These are phyloP conservation scores for Drosophila peninsularis DNA, from an alignment of 2,888 invertebrate genomes.

Conservation along the genomic window DNA sequence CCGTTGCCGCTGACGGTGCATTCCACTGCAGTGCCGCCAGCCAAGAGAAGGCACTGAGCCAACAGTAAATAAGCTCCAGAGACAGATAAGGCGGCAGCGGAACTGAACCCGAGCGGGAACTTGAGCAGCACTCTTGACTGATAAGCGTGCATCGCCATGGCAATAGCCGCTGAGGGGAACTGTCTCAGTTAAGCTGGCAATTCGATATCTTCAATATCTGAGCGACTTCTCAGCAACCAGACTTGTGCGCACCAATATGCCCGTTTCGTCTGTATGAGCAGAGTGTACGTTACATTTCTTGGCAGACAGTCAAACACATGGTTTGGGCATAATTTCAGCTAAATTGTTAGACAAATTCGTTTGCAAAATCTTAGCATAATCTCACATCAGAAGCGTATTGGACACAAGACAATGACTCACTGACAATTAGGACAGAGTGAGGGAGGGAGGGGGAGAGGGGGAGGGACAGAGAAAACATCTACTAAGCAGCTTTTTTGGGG, in stretches of 20 bases:
- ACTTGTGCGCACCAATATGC: not conserved
- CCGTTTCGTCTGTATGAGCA: not conserved
- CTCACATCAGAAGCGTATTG: constrained; percentile 4
- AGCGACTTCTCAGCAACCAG: not conserved
- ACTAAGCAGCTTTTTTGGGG: constrained; percentile 5
- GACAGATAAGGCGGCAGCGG: constrained; percentile 11
- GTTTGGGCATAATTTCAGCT: not conserved
- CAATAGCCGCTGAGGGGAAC: no score
- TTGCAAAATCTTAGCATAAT: constrained; percentile 17
- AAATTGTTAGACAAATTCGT: constrained; percentile 7
- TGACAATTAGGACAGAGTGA: constrained; percentile 21
- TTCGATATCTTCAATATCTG: not conserved
- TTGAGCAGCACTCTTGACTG: constrained; percentile 17
- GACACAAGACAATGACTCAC: constrained; percentile 34
- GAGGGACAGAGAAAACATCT: not conserved
- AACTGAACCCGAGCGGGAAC: constrained; percentile 1
- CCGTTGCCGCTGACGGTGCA: constrained; percentile 45
- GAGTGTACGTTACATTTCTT: not conserved
- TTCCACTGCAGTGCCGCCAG: constrained; percentile 42
- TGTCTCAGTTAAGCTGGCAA: not conserved
- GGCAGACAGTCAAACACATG: not conserved
- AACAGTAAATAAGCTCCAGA: constrained; percentile 26
- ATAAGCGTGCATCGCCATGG: constrained; percentile 23
- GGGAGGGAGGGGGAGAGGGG: not conserved
- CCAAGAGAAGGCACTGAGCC: constrained; percentile 21